These are phyloP conservation scores for Caenorhabditis uteleia DNA, from an alignment of 2,888 invertebrate genomes.

Conservation along the genomic window DNA sequence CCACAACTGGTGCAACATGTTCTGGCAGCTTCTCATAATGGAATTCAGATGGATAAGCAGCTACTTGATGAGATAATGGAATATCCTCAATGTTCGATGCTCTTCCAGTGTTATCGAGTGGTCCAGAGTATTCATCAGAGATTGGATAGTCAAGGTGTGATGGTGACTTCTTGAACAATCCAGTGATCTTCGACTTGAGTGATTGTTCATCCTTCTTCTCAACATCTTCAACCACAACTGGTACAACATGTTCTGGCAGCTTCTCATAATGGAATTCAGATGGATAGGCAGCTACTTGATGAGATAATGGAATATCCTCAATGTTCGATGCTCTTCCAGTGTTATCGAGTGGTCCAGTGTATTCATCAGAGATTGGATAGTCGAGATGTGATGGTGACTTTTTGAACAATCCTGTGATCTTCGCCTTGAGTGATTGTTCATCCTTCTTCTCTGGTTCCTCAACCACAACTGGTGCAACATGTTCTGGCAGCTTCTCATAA, in stretches of 20 bases:
- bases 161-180: slow-evolving; percentile 42
- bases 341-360: slow-evolving; percentile 38
- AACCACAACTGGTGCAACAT: slow-evolving; percentile 14
- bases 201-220: slow-evolving; percentile 13
- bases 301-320: slow-evolving; percentile 29
- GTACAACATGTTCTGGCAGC: slow-evolving; percentile 15
- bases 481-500: slow-evolving; percentile 19
- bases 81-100: slow-evolving; percentile 21
- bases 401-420: slow-evolving; percentile 24
- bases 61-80: slow-evolving; percentile 5
- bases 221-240: slow-evolving; percentile 16
- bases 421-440: slow-evolving; percentile 11
- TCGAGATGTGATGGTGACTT: slow-evolving; percentile 42
- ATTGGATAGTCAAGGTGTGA: slow-evolving; percentile 35
- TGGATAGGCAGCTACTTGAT: slow-evolving; percentile 34
- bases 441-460: slow-evolving; percentile 19
- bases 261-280: slow-evolving; percentile 17
- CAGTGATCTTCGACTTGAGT: slow-evolving; percentile 31
- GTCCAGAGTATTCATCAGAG: slow-evolving; percentile 37
- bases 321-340: slow-evolving; percentile 19
- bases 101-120: slow-evolving; percentile 13
- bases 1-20: slow-evolving; percentile 1
- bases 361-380: slow-evolving; percentile 44
- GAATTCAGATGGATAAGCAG: slow-evolving; percentile 19
- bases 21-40: slow-evolving; percentile 15